Base-by-base conservation (phyloP, 2,888 invertebrate genomes). In the Pedicia rivosa region DNA sequence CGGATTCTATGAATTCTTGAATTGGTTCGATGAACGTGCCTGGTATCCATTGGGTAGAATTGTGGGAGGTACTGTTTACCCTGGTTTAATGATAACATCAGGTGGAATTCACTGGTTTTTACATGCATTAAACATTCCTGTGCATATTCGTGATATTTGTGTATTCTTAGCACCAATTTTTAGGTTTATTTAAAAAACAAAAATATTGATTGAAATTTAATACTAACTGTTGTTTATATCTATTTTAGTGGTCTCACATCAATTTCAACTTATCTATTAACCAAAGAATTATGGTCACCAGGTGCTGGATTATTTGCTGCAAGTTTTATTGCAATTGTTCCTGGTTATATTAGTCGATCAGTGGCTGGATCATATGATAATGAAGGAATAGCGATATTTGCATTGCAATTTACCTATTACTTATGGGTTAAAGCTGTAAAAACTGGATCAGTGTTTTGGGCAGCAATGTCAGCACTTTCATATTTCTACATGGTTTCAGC, bases 401-500 rank as follows among this genome's bases (percentile, higher is more conserved):
- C 97, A 2, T 70, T 98, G 36, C 97, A 97, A 66, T 88, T 97
- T 57, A 98, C 98, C 2, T 98, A 97, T 57, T 98, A 80, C 56
- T 66, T 98, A 34, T 98, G 98, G 98, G 81, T 98, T 34, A 94
- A 92, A 58, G 83, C 97, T 38, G 83, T 99, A 5, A 98, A 97
- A 63, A 92, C 87, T 46, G 98, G 98, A 17, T 90, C 95, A 4
- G 77, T 99, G 24, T 95, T 86, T 60, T 99, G 97, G 97, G 78
- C 95, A 4, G 74, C 84, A 24, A 77, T 90, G 55, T 81, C 95
- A 38, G 87, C 98, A 6, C 57, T 99, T 4, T 91, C 95, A 2
- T 98, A 99, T 63, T 97, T 99, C 64, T 98, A 99, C 64, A 99
- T 99, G 98, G 98, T 97, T 3, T 97, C 95, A 43, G 97, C 97